phyloP scores from a whole-genome alignment of 2,888 invertebrate species.

The Noctua janthe region DNA sequence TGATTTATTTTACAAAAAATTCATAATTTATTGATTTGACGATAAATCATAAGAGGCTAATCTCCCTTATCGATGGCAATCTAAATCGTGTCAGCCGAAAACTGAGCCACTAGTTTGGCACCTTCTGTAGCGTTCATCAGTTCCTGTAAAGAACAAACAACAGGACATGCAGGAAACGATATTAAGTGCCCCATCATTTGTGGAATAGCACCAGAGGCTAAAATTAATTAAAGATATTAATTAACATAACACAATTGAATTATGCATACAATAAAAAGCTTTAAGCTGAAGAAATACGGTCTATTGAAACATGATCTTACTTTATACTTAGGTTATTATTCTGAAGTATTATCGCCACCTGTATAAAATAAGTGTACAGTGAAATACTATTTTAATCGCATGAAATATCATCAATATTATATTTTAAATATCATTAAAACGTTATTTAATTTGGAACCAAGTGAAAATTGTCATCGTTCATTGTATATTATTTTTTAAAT shows the following conservation, averaged over 20 bases:
- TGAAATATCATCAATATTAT: not conserved
- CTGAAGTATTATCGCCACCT: conserved; percentile 26
- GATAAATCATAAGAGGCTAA: not conserved
- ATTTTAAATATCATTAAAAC: not conserved
- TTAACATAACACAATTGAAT: not conserved
- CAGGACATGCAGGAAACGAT: not conserved
- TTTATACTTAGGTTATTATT: conserved; percentile 7
- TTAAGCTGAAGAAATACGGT: conserved; percentile 7
- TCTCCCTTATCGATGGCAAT: not conserved
- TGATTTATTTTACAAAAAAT: not conserved
- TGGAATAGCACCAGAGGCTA: not conserved
- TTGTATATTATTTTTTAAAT: not conserved
- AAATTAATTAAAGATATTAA: not conserved
- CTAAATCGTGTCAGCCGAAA: not conserved
- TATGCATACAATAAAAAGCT: conserved; percentile 17
- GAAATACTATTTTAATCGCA: not conserved
- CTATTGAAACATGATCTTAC: not conserved
- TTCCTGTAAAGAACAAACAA: not conserved
- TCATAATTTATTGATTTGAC: not conserved
- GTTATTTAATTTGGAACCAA: not conserved
- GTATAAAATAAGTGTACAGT: not conserved
- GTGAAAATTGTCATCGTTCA: not conserved
- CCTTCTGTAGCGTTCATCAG: not conserved
- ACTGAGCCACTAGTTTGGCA: not conserved
- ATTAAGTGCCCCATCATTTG: not conserved